Evolutionary conservation across 2,888 invertebrate genomes (phyloP).

Genomic region (Dendrolimus houi): DNA sequence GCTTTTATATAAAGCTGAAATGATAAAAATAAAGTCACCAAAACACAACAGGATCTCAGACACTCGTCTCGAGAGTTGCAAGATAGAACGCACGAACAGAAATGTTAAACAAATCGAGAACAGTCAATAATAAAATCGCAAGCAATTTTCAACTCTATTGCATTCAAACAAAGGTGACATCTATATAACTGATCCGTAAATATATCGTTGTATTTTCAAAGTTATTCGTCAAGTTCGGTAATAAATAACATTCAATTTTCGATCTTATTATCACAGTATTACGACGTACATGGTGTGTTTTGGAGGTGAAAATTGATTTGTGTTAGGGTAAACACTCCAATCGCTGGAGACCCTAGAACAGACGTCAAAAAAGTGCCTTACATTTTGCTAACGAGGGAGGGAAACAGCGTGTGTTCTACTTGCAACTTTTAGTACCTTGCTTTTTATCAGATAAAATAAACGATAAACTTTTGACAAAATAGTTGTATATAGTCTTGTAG

Average conservation of each 20-base stretch:
- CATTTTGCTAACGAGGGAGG: constrained; percentile 63
- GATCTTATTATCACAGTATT: constrained; percentile 26
- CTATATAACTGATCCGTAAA: constrained; percentile 24
- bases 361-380: constrained; percentile 65
- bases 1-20: too few species aligned
- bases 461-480: too few species aligned
- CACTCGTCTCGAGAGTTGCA: constrained; percentile 52
- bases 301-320: constrained; percentile 23
- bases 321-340: constrained; percentile 46
- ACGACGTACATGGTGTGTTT: constrained; percentile 20
- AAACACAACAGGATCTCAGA: constrained; percentile 39
- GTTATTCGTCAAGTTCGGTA: constrained; percentile 17
- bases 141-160: constrained; percentile 33
- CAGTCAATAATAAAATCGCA: constrained; percentile 11
- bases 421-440: constrained; percentile 29
- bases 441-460: too few species aligned
- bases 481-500: too few species aligned
- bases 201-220: constrained; percentile 31
- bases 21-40: too few species aligned
- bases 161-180: constrained; percentile 19
- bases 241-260: constrained; percentile 22
- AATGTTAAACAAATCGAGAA: constrained; percentile 23
- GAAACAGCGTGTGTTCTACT: constrained; percentile 50
- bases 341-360: constrained; percentile 54
- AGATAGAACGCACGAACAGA: constrained; percentile 44